Percentiles rank a stretch among this genome's conserved stretches.
Conservation (phyloP, 2,888 invertebrate species). For the Epinotia ramella region DNA sequence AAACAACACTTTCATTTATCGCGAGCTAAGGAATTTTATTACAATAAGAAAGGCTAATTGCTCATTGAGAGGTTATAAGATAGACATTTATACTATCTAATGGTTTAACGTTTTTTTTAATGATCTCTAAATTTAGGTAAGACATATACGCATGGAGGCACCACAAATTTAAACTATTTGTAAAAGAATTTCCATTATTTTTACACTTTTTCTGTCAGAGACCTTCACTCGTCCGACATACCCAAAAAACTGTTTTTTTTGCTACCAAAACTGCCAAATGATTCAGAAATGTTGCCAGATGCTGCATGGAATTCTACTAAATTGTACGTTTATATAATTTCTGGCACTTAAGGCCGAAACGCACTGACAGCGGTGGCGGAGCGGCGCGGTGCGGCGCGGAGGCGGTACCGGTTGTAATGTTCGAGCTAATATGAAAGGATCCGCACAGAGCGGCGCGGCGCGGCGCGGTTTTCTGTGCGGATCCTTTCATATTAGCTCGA, state of each 20-base stretch:
- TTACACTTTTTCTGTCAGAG: conserved; percentile 56
- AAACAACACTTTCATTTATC: conserved; percentile 77
- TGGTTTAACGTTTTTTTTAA: conserved; percentile 8
- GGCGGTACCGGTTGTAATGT: too few species aligned
- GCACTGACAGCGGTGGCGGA: too few species aligned
- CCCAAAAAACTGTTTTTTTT: conserved; percentile 59
- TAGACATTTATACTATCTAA: conserved; percentile 25
- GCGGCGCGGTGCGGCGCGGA: too few species aligned
- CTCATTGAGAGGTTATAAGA: conserved; percentile 68
- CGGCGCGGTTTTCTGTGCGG: too few species aligned
- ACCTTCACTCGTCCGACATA: conserved; percentile 66
- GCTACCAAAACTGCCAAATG: conserved; percentile 45
- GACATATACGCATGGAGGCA: conserved; percentile 16
- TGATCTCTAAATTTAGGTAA: conserved; percentile 7
- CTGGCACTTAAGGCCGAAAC: too few species aligned
- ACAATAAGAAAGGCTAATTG: conserved; percentile 64
- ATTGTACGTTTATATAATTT: background rate
- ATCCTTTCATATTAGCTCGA: too few species aligned
- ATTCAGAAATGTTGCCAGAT: conserved; percentile 22
- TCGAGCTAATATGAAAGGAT: too few species aligned
- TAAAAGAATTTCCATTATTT: conserved; percentile 51
- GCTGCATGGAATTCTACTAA: background rate
- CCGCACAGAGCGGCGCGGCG: too few species aligned
- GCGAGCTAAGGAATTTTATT: conserved; percentile 65
- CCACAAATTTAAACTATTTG: conserved; percentile 51